Evolutionary conservation across 2,113 vertebrate genomes (phyloP).

Genomic region (Uria lomvia): DNA sequence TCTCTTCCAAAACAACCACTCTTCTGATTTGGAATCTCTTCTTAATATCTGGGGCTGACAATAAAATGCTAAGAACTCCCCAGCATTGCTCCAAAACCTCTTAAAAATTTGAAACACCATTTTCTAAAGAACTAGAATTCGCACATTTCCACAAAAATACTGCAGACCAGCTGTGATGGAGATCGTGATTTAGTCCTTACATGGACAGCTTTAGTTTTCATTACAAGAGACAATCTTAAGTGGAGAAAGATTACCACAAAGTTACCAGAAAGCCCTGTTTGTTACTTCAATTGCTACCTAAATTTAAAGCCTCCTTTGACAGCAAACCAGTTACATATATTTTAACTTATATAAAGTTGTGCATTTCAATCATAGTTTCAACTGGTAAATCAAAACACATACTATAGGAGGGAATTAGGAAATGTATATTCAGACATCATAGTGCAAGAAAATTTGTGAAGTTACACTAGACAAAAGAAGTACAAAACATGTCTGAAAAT

Average conservation of each 20-base stretch:
- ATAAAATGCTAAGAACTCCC: neutral
- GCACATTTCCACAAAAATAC: neutral
- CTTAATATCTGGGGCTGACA: neutral
- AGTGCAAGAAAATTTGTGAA: neutral
- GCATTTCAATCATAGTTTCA: neutral
- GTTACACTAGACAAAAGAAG: neutral
- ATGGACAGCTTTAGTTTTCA: neutral
- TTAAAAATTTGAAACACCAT: neutral
- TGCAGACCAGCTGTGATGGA: neutral
- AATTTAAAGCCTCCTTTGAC: neutral
- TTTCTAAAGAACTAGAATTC: neutral
- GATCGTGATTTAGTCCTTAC: neutral
- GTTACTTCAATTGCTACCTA: neutral
- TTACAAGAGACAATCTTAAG: neutral
- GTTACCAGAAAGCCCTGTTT: neutral
- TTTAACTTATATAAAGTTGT: neutral
- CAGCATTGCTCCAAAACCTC: neutral
- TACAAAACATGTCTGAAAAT: neutral
- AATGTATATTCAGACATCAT: neutral
- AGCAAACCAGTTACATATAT: neutral
- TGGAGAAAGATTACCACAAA: neutral
- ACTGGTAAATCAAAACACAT: neutral
- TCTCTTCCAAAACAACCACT: neutral
- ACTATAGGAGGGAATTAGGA: neutral
- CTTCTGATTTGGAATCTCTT: neutral